Base-by-base conservation (phyloP, 2,113 vertebrate species). In the Nesogale talazaci region DNA sequence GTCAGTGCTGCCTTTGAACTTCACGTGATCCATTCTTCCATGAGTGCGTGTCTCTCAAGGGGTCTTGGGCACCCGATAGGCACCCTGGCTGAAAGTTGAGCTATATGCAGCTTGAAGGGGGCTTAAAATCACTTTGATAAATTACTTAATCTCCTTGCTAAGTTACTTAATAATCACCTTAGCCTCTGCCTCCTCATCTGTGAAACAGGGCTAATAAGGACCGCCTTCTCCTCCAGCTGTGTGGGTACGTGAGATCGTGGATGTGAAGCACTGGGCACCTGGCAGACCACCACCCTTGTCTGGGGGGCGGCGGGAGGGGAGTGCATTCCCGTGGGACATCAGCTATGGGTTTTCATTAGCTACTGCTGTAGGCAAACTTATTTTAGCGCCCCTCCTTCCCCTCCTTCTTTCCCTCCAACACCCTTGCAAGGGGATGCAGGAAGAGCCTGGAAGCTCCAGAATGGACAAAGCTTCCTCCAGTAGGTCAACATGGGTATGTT, bases 161-260 rank as follows among this genome's bases (percentile, higher is more conserved):
- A 52, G 46, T 52, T 52, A 52, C 9, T 52, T 12, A 52, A 52
- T 52, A 52, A 52, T 52, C 46, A 52, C 10, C n/a, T n/a, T 56
- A 34, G 79, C 88, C 70, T 95, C 34, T 1, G n/a, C 87, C 91
- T 95, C 78, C 74, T 96, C 20, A 42, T 69, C 70, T 76, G 40
- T 95, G 74, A 86, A 89, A 79, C 19, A 15, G 34, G 75, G 69
- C 16, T 79, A 67, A 40, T 88, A 80, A 83, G 36, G 20, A 19
- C 14, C 81, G 40, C 67, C 9, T 85, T 92, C 38, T 75, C 86
- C 38, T 85, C 46, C 63, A 77, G 69, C 59, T 59, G 31, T 82
- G 61, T 57, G 56, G 67, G 65, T 83, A 70, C 87, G 69, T 77
- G 70, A 76, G 86, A 67, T 46, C 85, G 67, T 77, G n/a, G 17